Conservation (phyloP, 1,140 invertebrate genomes). For the Drosophila funebris region DNA sequence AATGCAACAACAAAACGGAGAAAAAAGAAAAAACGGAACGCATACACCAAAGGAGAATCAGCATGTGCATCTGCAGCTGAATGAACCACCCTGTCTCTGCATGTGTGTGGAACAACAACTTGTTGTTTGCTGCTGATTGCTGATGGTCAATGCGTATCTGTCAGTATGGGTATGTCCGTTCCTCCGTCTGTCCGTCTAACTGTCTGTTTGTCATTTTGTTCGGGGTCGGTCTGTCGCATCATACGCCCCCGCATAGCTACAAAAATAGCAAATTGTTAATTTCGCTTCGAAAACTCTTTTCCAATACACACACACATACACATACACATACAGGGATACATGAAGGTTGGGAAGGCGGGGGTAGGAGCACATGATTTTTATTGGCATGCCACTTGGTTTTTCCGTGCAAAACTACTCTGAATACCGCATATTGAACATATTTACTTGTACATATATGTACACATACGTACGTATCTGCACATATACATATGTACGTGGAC, state of each 20-base stretch:
- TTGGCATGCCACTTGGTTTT: constrained; percentile 75
- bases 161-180: constrained; percentile 43
- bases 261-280: constrained; percentile 80
- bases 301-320: constrained; percentile 60
- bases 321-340: constrained; percentile 7
- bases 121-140: constrained; percentile 33
- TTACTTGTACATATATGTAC: constrained; percentile 8
- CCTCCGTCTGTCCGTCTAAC: background rate
- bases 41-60: background rate
- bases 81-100: constrained; percentile 3
- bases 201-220: constrained; percentile 41
- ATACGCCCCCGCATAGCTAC: constrained; percentile 67
- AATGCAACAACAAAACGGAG: constrained; percentile 25
- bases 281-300: constrained; percentile 78
- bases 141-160: constrained; percentile 46
- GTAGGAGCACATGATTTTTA: constrained; percentile 68
- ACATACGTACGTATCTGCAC: constrained; percentile 28
- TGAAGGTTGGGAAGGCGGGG: background rate
- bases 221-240: constrained; percentile 47
- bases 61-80: constrained; percentile 10
- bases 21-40: constrained; percentile 2
- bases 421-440: constrained; percentile 15
- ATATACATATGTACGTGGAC: constrained; percentile 14
- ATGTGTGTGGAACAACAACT: constrained; percentile 42
- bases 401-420: constrained; percentile 40